A percentile compares a stretch with the other conserved stretches of the same genome.
Conservation (phyloP, 2,888 invertebrate species). For the Drosophila affinis region DNA sequence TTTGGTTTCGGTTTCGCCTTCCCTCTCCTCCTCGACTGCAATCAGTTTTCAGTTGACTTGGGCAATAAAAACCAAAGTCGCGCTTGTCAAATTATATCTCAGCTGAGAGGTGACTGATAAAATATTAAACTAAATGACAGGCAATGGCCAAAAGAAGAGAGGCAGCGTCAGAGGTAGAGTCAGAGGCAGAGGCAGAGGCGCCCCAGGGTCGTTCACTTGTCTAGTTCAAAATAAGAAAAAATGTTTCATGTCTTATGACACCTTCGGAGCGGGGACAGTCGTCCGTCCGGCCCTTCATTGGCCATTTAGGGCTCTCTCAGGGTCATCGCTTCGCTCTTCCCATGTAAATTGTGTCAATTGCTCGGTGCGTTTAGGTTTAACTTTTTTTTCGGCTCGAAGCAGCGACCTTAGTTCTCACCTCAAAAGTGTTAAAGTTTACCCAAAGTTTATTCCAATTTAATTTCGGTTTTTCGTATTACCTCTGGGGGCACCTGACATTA, state of each 20-base stretch:
- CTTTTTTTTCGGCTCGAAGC: constrained; percentile 18
- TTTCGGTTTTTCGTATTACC: neutral
- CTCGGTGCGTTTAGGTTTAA: constrained; percentile 18
- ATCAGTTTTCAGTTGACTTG: constrained; percentile 71
- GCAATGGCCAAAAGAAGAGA: constrained; percentile 25
- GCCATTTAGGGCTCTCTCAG: constrained; percentile 31
- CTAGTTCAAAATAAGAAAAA: constrained; percentile 20
- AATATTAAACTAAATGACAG: constrained; percentile 56
- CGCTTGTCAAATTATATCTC: constrained; percentile 68
- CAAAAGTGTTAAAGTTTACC: constrained; percentile 23
- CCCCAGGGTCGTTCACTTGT: constrained; percentile 61
- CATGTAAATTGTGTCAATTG: constrained; percentile 56
- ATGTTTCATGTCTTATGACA: constrained; percentile 30
- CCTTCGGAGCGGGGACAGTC: constrained; percentile 30
- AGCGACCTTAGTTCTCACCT: constrained; percentile 50
- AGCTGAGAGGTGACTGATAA: constrained; percentile 44
- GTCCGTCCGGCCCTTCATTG: constrained; percentile 57
- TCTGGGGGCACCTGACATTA: constrained; percentile 2
- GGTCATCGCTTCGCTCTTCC: constrained; percentile 27
- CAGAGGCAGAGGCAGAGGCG: constrained; percentile 28
- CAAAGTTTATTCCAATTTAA: constrained; percentile 11
- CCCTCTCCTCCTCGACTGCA: constrained; percentile 36
- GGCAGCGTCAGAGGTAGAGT: constrained; percentile 5
- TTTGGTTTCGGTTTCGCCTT: constrained; percentile 60
- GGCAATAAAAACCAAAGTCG: constrained; percentile 46